These are phyloP conservation scores for Stegostoma tigrinum DNA, from an alignment of 2,113 vertebrate species.

Conservation along the genomic window DNA sequence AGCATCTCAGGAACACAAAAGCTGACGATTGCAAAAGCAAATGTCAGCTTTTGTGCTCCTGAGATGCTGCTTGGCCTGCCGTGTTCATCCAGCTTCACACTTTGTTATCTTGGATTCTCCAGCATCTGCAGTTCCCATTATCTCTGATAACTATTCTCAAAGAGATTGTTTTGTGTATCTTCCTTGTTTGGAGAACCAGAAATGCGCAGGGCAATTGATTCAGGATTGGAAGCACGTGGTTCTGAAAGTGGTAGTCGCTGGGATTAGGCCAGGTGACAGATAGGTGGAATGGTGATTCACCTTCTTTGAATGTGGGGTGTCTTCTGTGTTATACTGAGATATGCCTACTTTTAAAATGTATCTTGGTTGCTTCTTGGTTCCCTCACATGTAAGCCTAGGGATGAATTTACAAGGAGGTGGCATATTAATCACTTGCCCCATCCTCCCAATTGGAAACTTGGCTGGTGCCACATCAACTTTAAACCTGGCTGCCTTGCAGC, in stretches of 20 bases:
- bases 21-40: no score
- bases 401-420: no score
- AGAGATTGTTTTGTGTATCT: neutral
- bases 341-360: neutral
- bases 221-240: neutral
- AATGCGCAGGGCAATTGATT: neutral
- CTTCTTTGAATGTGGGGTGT: neutral
- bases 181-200: neutral
- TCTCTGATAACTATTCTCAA: neutral
- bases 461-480: no score
- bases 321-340: neutral
- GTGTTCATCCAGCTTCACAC: no score
- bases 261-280: neutral
- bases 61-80: no score
- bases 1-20: no score
- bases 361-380: neutral
- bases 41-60: no score
- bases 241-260: neutral
- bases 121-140: no score
- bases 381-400: neutral
- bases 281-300: neutral
- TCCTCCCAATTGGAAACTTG: no score
- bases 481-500: no score
- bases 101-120: no score
- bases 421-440: no score